These are phyloP conservation scores for Camelus bactrianus DNA, from an alignment of 2,113 vertebrate species.

Conservation along the genomic window DNA sequence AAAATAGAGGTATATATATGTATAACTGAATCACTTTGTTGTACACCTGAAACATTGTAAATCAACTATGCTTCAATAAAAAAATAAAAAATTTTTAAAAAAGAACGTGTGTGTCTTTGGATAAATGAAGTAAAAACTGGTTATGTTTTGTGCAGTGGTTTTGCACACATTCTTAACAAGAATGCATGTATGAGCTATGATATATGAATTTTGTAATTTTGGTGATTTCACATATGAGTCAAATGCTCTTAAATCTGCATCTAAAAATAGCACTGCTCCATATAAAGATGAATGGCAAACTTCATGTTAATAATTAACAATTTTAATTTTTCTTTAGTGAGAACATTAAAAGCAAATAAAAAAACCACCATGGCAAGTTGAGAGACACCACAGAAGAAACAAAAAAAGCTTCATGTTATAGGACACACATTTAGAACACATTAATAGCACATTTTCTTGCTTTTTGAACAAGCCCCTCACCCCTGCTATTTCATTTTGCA, in stretches of 20 bases:
- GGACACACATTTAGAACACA: not conserved
- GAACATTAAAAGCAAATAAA: not conserved
- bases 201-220: slow-evolving; percentile 31
- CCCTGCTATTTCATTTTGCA: not conserved
- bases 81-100: not conserved
- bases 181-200: not conserved
- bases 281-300: not conserved
- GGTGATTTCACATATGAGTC: not conserved
- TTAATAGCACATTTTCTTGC: not conserved
- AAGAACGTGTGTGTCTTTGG: not conserved
- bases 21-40: not conserved
- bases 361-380: not conserved
- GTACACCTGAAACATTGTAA: not conserved
- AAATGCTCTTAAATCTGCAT: slow-evolving; percentile 5
- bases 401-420: not conserved
- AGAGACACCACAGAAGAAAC: not conserved
- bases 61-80: not conserved
- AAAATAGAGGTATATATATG: not conserved
- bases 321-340: slow-evolving; percentile 9
- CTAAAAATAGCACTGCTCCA: not conserved
- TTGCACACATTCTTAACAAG: not conserved
- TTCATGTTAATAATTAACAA: not conserved
- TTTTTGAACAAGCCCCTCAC: not conserved
- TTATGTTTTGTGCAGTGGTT: not conserved
- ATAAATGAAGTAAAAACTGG: not conserved